Conservation (phyloP, 2,113 vertebrate species). For the Rhea pennata region DNA sequence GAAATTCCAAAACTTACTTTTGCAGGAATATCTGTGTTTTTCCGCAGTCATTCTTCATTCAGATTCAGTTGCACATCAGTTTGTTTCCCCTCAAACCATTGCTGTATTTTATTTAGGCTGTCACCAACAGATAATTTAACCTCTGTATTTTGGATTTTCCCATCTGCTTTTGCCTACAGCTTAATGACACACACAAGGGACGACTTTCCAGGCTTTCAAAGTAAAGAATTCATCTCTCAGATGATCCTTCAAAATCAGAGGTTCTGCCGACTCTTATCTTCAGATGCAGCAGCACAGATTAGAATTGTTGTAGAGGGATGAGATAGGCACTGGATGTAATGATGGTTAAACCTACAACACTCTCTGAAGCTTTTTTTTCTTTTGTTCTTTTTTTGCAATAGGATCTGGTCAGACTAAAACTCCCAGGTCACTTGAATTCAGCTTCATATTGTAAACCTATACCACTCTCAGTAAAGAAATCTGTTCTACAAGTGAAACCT, state of each 20-base stretch:
- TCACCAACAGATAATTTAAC: background rate
- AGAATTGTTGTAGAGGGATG: constrained; percentile 2
- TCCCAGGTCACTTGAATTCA: background rate
- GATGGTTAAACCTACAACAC: background rate
- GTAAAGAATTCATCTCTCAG: background rate
- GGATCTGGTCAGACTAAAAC: background rate
- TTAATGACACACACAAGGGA: background rate
- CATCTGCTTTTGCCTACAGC: background rate
- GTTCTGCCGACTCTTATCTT: constrained; percentile 20
- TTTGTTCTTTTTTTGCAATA: background rate
- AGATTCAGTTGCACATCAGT: background rate
- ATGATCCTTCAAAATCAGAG: background rate
- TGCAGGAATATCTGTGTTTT: background rate
- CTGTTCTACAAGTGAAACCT: background rate
- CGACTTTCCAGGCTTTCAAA: background rate
- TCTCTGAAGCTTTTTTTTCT: background rate
- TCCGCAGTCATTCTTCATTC: background rate
- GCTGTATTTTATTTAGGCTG: background rate
- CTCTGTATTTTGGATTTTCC: background rate
- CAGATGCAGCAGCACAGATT: background rate
- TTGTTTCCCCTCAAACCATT: accelerated
- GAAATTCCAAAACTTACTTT: background rate
- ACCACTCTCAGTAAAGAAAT: background rate
- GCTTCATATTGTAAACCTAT: background rate
- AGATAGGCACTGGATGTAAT: background rate